Percentiles rank a stretch among this genome's conserved stretches.
Evolutionary conservation across 2,113 vertebrate species (phyloP).

Genomic region (Tringa solitaria): DNA sequence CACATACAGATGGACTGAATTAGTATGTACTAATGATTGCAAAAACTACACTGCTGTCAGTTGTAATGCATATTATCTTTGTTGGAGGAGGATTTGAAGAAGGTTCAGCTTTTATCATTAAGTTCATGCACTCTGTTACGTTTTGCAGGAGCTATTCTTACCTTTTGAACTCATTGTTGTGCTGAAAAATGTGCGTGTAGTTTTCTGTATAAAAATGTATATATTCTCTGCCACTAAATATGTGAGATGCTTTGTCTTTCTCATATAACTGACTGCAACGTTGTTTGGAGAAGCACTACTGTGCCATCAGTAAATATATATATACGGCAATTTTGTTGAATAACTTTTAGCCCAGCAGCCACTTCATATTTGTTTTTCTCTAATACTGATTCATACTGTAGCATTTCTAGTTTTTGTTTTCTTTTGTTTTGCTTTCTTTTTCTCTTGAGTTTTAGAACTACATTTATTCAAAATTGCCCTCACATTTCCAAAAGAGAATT

Average conservation of each 20-base stretch:
- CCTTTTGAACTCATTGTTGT: neutral
- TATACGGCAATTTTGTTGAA: neutral
- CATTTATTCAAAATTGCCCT: neutral
- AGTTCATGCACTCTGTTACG: neutral
- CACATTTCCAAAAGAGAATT: neutral
- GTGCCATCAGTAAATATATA: neutral
- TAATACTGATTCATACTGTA: neutral
- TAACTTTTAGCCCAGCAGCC: neutral
- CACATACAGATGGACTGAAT: neutral
- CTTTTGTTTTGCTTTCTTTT: neutral
- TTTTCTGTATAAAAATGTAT: neutral
- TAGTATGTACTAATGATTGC: neutral
- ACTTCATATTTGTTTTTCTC: neutral
- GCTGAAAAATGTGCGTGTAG: neutral
- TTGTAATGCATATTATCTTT: neutral
- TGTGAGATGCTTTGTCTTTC: neutral
- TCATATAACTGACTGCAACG: neutral
- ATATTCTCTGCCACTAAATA: neutral
- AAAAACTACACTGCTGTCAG: neutral
- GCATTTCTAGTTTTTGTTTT: neutral
- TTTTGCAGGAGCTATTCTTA: neutral
- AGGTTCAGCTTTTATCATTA: neutral
- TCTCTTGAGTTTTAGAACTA: neutral
- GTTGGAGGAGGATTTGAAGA: neutral
- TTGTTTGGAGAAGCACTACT: neutral